Percentiles rank a stretch among this genome's conserved stretches.
Conservation (phyloP, 2,797 vertebrate genomes). For the Ceryle rudis region DNA sequence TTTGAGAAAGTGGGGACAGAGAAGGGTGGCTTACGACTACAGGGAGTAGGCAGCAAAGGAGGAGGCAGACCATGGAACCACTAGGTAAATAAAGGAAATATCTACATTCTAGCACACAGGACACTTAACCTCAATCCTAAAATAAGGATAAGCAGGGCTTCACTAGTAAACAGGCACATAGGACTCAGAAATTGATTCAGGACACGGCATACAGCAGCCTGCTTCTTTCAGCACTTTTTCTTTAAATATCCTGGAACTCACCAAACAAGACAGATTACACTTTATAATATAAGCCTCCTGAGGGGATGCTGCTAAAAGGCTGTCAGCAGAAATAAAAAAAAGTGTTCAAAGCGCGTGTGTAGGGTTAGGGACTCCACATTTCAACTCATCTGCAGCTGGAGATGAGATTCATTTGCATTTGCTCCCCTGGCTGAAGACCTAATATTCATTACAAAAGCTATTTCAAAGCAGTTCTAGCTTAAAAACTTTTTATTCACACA, state of each 20-base stretch:
- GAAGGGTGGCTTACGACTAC: neutral
- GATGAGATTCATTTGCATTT: conserved; percentile 38
- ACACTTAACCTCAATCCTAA: neutral
- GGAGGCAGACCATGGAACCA: neutral
- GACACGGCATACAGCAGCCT: neutral
- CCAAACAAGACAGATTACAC: conserved; percentile 52
- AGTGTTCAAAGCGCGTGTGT: neutral
- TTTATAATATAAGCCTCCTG: conserved; percentile 54
- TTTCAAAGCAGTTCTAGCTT: neutral
- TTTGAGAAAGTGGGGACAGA: neutral
- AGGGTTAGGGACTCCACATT: conserved; percentile 56
- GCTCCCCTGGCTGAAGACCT: neutral
- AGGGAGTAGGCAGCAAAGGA: neutral
- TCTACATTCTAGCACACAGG: neutral
- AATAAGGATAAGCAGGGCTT: neutral
- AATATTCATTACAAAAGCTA: neutral
- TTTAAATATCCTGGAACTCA: conserved; percentile 43
- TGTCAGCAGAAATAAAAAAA: conserved; percentile 57
- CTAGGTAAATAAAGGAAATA: neutral
- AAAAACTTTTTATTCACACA: neutral
- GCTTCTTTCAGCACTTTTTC: conserved; percentile 65
- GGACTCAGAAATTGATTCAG: conserved; percentile 11
- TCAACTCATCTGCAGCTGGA: conserved; percentile 17
- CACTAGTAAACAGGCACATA: neutral
- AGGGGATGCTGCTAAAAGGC: conserved; percentile 62